Percentiles rank a stretch among this genome's conserved stretches.
Evolutionary conservation across 2,888 invertebrate genomes (phyloP).

Genomic region (Tanypteryx hageni): DNA sequence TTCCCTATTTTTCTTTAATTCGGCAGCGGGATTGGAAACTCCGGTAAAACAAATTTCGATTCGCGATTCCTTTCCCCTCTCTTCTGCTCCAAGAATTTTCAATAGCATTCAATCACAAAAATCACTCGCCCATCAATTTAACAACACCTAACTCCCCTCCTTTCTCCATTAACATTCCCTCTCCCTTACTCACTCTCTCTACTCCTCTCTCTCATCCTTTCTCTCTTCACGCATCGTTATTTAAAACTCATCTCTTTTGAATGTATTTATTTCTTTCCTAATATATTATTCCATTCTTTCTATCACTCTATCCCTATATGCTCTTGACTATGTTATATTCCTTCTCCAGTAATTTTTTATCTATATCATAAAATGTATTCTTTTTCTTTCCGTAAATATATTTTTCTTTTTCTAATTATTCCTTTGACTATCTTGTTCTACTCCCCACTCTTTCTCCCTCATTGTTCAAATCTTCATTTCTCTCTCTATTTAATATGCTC

Average conservation of each 20-base stretch:
- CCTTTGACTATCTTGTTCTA: background rate
- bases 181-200: background rate
- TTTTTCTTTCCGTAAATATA: too few species aligned
- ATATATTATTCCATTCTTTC: too few species aligned
- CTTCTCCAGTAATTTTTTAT: too few species aligned
- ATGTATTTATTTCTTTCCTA: too few species aligned
- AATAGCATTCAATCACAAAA: slow-evolving; percentile 60
- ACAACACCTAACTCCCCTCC: background rate
- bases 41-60: slow-evolving; percentile 50
- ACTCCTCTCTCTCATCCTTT: background rate
- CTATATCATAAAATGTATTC: too few species aligned
- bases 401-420: background rate
- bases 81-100: slow-evolving; percentile 56
- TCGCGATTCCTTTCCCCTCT: slow-evolving; percentile 45
- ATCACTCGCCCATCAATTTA: slow-evolving; percentile 61
- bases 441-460: background rate
- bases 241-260: too few species aligned
- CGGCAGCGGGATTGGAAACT: slow-evolving; percentile 60
- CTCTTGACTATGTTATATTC: too few species aligned
- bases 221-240: background rate
- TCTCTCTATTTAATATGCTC: background rate
- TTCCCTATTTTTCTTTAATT: slow-evolving; percentile 59
- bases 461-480: background rate
- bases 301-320: too few species aligned
- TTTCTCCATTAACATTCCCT: slow-evolving; percentile 26